phyloP scores from a whole-genome alignment of 2,113 vertebrate genomes.

The Dasypus novemcinctus region DNA sequence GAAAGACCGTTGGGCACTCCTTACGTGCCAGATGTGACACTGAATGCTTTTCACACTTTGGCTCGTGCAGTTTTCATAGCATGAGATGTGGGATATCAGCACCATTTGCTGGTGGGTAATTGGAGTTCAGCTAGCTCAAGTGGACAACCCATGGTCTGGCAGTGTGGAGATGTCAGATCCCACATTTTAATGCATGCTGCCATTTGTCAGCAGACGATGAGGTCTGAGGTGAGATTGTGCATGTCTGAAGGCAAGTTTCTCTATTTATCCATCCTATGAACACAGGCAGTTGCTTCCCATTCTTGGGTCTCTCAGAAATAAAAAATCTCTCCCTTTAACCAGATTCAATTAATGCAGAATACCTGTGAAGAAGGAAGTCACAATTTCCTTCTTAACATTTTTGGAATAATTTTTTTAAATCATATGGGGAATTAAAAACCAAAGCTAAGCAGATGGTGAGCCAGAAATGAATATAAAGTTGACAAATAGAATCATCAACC shows the following conservation, averaged over 20 bases:
- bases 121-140: not conserved
- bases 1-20: not conserved
- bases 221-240: not conserved
- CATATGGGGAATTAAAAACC: not conserved
- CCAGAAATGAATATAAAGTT: not conserved
- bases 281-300: no score
- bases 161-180: not conserved
- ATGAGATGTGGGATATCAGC: not conserved
- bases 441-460: not conserved
- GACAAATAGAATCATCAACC: not conserved
- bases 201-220: not conserved
- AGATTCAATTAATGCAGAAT: not conserved
- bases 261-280: not conserved
- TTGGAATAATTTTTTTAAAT: not conserved
- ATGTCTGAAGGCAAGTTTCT: not conserved
- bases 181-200: not conserved
- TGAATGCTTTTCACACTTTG: not conserved
- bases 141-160: not conserved
- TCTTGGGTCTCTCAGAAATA: rapidly evolving
- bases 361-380: not conserved
- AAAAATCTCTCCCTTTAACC: not conserved
- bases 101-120: not conserved
- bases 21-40: not conserved
- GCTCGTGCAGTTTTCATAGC: not conserved
- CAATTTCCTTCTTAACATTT: not conserved